Percentiles rank a stretch among this genome's conserved stretches.
Evolutionary conservation across 2,113 vertebrate species (phyloP).

Genomic region (Cyanistes caeruleus): DNA sequence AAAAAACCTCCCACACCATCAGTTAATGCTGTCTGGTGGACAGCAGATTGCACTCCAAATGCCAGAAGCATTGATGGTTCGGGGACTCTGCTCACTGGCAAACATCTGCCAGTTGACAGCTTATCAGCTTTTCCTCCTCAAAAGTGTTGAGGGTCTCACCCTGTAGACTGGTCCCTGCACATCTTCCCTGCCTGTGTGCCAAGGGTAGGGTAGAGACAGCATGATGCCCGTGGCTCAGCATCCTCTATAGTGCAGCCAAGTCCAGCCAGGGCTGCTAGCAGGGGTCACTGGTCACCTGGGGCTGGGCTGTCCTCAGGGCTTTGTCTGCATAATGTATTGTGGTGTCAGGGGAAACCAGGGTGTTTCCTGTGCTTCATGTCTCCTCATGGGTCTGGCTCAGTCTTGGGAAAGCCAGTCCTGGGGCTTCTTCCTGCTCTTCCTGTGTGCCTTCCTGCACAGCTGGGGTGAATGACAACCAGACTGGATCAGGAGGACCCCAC

Average conservation of each 20-base stretch:
- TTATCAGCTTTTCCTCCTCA: not conserved
- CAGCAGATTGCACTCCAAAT: not conserved
- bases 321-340: not conserved
- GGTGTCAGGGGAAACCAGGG: not conserved
- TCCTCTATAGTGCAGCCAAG: not conserved
- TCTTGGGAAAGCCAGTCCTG: not conserved
- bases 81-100: not conserved
- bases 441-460: not conserved
- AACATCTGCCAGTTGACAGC: fast-evolving
- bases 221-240: not conserved
- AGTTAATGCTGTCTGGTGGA: not conserved
- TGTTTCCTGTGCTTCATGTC: not conserved
- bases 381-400: not conserved
- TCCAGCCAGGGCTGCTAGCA: not conserved
- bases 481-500: not conserved
- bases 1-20: fast-evolving
- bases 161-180: not conserved
- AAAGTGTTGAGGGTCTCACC: not conserved
- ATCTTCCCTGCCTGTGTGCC: not conserved
- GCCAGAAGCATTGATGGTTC: not conserved
- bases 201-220: not conserved
- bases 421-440: not conserved
- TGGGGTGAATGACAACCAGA: not conserved
- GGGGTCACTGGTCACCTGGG: not conserved
- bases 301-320: not conserved